Evolutionary conservation across 2,888 invertebrate species (phyloP).

Genomic region (Epirrita christyi): DNA sequence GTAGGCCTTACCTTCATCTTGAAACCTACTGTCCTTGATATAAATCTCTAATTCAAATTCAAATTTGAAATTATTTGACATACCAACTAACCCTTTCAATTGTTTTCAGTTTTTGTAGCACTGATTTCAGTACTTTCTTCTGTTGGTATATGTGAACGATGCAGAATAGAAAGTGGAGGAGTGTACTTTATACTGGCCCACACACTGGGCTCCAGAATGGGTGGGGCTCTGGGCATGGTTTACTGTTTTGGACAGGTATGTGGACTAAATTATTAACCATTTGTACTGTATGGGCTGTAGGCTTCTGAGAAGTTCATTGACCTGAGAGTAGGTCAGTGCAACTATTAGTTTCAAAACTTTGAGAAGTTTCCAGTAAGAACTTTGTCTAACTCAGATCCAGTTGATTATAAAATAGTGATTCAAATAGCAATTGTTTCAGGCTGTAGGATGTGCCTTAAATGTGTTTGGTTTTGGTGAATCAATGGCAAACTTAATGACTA

Average conservation of each 20-base stretch:
- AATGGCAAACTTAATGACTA: constrained; percentile 92
- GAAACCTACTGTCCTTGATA: neutral
- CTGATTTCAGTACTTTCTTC: constrained; percentile 97
- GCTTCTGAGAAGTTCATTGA: no score
- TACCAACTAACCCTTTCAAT: neutral
- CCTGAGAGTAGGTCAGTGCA: no score
- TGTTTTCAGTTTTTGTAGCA: constrained; percentile 90
- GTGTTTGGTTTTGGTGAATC: constrained; percentile 99
- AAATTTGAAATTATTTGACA: neutral
- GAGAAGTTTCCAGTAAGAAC: no score
- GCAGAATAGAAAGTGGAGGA: constrained; percentile 98
- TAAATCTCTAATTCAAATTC: no score
- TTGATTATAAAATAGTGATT: no score
- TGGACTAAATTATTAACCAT: neutral
- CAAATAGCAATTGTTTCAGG: constrained; percentile 79
- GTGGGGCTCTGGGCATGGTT: constrained; percentile 95
- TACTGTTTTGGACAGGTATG: constrained; percentile 98
- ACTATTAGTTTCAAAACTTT: no score
- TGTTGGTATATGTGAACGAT: constrained; percentile 98
- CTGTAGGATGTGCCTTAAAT: constrained; percentile 97
- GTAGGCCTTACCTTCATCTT: neutral
- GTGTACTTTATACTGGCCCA: constrained; percentile 98
- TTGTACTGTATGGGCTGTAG: no score
- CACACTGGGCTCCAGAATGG: constrained; percentile 96
- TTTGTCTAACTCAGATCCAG: no score